These are phyloP conservation scores for Nemotelus pantherinus DNA, from an alignment of 2,888 invertebrate species.

Conservation along the genomic window DNA sequence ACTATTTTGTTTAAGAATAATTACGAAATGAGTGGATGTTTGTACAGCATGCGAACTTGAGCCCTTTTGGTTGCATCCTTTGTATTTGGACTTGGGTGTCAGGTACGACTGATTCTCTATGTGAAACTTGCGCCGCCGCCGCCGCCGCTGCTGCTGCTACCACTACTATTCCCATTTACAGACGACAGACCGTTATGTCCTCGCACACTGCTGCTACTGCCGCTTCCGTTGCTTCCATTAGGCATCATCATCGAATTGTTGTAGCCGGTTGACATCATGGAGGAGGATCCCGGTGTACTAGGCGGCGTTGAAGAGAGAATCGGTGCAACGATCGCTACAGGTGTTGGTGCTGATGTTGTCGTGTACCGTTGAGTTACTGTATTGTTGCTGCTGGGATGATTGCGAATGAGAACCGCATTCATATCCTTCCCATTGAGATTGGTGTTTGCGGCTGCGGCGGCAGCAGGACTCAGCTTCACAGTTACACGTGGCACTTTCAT, in stretches of 20 bases:
- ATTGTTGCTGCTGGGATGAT: background rate
- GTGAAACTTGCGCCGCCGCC: background rate
- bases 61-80: too few relatives aligned
- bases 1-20: too few relatives aligned
- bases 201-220: background rate
- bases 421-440: background rate
- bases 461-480: background rate
- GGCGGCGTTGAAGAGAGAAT: background rate
- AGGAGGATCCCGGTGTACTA: background rate
- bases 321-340: constrained; percentile 3
- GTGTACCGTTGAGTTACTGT: background rate
- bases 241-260: background rate
- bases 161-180: background rate
- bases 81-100: too few relatives aligned
- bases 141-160: background rate
- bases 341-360: background rate
- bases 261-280: background rate
- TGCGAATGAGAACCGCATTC: too few relatives aligned
- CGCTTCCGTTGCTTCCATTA: background rate
- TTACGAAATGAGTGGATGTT: too few relatives aligned
- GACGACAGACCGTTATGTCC: too few relatives aligned
- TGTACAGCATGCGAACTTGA: too few relatives aligned
- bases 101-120: too few relatives aligned
- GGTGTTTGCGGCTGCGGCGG: background rate
- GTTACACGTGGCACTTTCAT: background rate